phyloP scores from a whole-genome alignment of 2,888 invertebrate species.

The Cremastinae sp. region DNA sequence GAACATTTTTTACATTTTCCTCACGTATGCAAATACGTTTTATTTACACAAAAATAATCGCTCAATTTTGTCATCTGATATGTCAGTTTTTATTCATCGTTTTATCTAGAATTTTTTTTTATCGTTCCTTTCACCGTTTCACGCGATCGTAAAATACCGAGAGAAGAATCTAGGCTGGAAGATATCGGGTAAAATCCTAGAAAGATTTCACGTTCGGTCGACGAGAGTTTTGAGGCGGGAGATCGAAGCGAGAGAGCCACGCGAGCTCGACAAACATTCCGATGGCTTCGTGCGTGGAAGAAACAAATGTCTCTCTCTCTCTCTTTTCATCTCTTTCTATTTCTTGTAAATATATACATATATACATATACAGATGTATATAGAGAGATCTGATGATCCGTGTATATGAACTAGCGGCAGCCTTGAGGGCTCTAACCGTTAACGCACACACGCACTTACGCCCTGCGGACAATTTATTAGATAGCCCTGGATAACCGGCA shows the following conservation, averaged over 20 bases:
- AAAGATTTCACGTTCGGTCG: background rate
- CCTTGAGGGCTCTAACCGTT: slow-evolving; percentile 73
- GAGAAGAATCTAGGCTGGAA: slow-evolving; percentile 5
- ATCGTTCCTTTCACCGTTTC: slow-evolving; percentile 11
- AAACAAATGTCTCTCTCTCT: slow-evolving; percentile 53
- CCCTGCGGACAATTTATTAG: slow-evolving; percentile 77
- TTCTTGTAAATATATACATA: slow-evolving; percentile 34
- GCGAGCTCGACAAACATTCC: slow-evolving; percentile 56
- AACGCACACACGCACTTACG: slow-evolving; percentile 74
- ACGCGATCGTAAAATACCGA: background rate
- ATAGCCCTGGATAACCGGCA: slow-evolving; percentile 76
- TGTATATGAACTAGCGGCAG: too few species aligned
- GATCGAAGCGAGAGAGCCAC: slow-evolving; percentile 33
- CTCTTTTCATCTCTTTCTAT: background rate
- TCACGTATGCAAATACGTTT: too few species aligned
- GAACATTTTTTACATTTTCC: background rate
- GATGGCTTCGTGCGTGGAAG: slow-evolving; percentile 45
- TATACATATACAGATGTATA: too few species aligned
- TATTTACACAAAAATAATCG: slow-evolving; percentile 3
- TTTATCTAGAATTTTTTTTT: slow-evolving; percentile 12
- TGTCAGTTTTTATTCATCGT: slow-evolving; percentile 2
- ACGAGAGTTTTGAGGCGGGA: background rate
- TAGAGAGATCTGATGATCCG: too few species aligned
- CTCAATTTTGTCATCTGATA: too few species aligned
- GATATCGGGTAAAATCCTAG: slow-evolving; percentile 8